Base-by-base conservation (phyloP, 2,888 invertebrate species). In the Mantis religiosa region DNA sequence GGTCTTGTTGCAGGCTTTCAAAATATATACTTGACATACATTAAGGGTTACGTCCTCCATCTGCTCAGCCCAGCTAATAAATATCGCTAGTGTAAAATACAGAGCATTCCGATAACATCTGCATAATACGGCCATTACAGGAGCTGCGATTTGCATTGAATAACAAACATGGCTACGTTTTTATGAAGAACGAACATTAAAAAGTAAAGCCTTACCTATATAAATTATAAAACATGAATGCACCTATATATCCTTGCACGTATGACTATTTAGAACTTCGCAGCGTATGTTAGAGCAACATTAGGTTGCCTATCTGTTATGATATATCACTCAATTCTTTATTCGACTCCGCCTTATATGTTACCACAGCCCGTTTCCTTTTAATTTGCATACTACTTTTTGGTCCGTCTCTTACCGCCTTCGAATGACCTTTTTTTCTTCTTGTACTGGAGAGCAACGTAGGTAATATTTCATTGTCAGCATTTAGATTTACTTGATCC, bases 141-240 rank as follows among this genome's bases (percentile, higher is more conserved):
- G 34, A 87, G 82, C 34, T 47, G 28, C 82, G 87, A 87, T 87
- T 87, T 87, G 87, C 87, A 87, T 87, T 27, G 82, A 87, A 87
- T 87, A 87, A 87, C 87, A 71, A 87, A 87, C 87, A 87, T 82
- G 85, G 85, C n/a, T 54, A n/a, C 25, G 47, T 84, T 34, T 85
- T n/a, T 85, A 28, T 85, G 87, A 87, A 87, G 87, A 82, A 87
- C 82, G 25, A 82, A 54, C 87, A 30, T 87, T 87, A 34, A 82
- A 87, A 82, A 82, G 87, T 87, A 82, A 82, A 30, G 87, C 34
- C 87, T 87, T 87, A 87, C 82, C 81, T 82, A 82, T 82, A 87
- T 87, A 87, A 87, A 82, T 82, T 87, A 87, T 34, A 82, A 82
- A 87, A 20, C 54, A 71, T 71, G 54, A 71, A 71, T 71, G 54